Conservation (phyloP, 2,113 vertebrate genomes). For the Austrofundulus limnaeus region DNA sequence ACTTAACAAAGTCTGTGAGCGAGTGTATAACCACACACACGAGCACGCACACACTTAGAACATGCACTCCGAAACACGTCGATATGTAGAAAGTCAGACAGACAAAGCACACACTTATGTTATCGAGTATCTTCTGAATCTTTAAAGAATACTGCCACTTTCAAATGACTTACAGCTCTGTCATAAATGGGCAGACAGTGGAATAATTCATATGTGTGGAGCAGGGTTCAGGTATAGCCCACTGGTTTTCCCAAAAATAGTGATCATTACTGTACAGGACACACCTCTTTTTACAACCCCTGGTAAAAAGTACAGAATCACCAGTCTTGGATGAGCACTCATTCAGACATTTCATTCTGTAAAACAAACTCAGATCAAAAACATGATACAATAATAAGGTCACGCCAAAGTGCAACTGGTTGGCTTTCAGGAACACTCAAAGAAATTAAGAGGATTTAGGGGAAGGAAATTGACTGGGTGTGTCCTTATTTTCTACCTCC, state of each 20-base stretch:
- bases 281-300: conserved; percentile 48
- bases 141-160: conserved; percentile 27
- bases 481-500: too few species aligned
- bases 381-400: too few species aligned
- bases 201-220: conserved; percentile 53
- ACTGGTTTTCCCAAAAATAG: conserved; percentile 20
- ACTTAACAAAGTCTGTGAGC: conserved; percentile 67
- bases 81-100: conserved; percentile 37
- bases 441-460: too few species aligned
- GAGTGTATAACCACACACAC: conserved; percentile 33
- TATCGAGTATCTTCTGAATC: conserved; percentile 43
- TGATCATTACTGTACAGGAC: conserved; percentile 41
- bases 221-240: conserved; percentile 14
- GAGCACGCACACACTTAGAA: not conserved
- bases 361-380: too few species aligned
- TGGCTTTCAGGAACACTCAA: too few species aligned
- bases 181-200: conserved; percentile 47
- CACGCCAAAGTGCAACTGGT: too few species aligned
- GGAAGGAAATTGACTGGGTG: too few species aligned
- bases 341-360: too few species aligned
- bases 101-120: conserved; percentile 42
- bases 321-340: too few species aligned
- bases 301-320: too few species aligned
- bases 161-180: conserved; percentile 47
- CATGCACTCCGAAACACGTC: conserved; percentile 49